Evolutionary conservation across 2,888 invertebrate species (phyloP).

Genomic region (Polyommatus iphigenia): DNA sequence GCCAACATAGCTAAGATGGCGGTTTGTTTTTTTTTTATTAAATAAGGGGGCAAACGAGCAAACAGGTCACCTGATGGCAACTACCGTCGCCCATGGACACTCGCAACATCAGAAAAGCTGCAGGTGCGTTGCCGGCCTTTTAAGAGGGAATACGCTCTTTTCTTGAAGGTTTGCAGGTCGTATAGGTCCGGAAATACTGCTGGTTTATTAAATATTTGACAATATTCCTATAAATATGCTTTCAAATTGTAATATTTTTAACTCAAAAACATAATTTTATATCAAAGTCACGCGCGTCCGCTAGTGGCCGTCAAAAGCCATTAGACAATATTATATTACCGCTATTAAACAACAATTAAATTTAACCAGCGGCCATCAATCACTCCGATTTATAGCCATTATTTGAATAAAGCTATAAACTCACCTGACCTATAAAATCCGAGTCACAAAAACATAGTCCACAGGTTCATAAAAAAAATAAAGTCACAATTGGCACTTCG

Average conservation of each 20-base stretch:
- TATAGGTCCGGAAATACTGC: too few relatives aligned
- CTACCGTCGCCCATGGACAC: too few relatives aligned
- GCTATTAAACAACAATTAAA: constrained; percentile 21
- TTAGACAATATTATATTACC: constrained; percentile 23
- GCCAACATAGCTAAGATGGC: neutral
- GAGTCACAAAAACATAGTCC: constrained; percentile 44
- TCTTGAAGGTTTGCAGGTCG: too few relatives aligned
- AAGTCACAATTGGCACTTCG: constrained; percentile 47
- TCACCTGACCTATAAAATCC: constrained; percentile 41
- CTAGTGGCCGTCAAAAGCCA: neutral
- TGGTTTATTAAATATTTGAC: too few relatives aligned
- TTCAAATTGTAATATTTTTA: neutral
- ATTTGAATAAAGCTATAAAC: constrained; percentile 31
- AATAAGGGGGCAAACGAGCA: too few relatives aligned
- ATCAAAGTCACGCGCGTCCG: neutral
- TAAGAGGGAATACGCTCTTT: too few relatives aligned
- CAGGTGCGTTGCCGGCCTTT: too few relatives aligned
- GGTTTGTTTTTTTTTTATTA: neutral
- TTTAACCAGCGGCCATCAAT: constrained; percentile 10
- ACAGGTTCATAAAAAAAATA: constrained; percentile 42
- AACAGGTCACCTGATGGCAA: too few relatives aligned
- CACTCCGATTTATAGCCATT: constrained; percentile 31
- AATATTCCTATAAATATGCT: neutral
- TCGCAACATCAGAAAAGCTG: too few relatives aligned
- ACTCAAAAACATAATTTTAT: neutral